A percentile compares a stretch with the other conserved stretches of the same genome.
Conservation (phyloP, 2,888 invertebrate genomes). For the Bedellia somnulentella region DNA sequence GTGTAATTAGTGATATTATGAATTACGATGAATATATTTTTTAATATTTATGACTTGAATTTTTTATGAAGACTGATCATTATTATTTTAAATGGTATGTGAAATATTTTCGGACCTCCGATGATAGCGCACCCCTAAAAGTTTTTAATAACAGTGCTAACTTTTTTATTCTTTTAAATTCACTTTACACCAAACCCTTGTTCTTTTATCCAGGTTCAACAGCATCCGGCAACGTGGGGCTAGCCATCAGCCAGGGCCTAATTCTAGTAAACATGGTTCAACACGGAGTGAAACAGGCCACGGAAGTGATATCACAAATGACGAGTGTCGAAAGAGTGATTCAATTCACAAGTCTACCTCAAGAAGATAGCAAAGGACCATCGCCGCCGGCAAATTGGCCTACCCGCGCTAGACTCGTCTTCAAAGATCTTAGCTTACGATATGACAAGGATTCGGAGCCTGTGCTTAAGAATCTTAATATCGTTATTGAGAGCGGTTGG, state of each 20-base stretch:
- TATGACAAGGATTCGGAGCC: conserved; percentile 66
- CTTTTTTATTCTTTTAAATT: no score
- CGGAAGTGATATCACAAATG: conserved; percentile 78
- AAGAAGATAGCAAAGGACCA: conserved; percentile 68
- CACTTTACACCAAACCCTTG: neutral
- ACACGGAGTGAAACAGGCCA: conserved; percentile 76
- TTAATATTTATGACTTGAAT: no score
- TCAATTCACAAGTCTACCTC: conserved; percentile 74
- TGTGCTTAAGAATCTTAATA: conserved; percentile 69
- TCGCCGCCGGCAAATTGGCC: conserved; percentile 67
- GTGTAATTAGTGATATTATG: no score
- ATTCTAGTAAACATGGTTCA: conserved; percentile 81
- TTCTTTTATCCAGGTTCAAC: conserved; percentile 35
- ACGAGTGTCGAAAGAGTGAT: conserved; percentile 80
- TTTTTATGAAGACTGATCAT: no score
- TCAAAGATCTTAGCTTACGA: conserved; percentile 63
- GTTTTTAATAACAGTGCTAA: no score
- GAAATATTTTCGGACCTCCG: no score
- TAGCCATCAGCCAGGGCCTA: conserved; percentile 72
- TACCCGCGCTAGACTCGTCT: conserved; percentile 57
- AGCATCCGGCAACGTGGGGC: conserved; percentile 68
- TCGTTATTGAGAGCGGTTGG: conserved; percentile 65
- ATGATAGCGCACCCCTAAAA: no score
- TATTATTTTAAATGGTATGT: no score
- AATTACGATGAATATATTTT: no score